phyloP scores from a whole-genome alignment of 2,113 vertebrate species.

The Phylloscopus whistleri region DNA sequence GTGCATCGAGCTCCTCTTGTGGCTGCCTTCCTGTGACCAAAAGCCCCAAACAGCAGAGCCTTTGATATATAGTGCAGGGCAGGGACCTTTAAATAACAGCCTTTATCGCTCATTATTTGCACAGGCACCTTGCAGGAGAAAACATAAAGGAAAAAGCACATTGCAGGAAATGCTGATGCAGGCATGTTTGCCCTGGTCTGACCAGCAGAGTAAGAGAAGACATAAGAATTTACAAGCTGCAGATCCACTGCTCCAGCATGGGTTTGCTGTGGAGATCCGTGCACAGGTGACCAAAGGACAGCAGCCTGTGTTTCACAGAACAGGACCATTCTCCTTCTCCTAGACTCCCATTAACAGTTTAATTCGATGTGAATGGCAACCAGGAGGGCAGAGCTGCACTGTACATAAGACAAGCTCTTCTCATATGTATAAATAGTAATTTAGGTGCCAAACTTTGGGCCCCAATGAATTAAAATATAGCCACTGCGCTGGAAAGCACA shows the following conservation, averaged over 20 bases:
- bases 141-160: not conserved
- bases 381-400: not conserved
- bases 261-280: not conserved
- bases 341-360: not conserved
- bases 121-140: not conserved
- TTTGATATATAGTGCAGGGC: not conserved
- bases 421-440: not conserved
- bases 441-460: not conserved
- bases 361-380: not conserved
- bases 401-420: not conserved
- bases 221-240: not conserved
- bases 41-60: not conserved
- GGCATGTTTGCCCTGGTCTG: not conserved
- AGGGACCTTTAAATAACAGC: not conserved
- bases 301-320: not conserved
- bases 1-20: rapidly evolving
- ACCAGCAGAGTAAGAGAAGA: not conserved
- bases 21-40: not conserved
- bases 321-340: not conserved
- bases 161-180: not conserved
- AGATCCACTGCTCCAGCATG: not conserved
- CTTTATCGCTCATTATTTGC: not conserved
- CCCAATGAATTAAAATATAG: not conserved
- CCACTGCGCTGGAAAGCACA: not conserved
- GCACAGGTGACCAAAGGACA: not conserved